Evolutionary conservation across 1,140 invertebrate species (phyloP).

Genomic region (Thaumatotibia leucotreta): DNA sequence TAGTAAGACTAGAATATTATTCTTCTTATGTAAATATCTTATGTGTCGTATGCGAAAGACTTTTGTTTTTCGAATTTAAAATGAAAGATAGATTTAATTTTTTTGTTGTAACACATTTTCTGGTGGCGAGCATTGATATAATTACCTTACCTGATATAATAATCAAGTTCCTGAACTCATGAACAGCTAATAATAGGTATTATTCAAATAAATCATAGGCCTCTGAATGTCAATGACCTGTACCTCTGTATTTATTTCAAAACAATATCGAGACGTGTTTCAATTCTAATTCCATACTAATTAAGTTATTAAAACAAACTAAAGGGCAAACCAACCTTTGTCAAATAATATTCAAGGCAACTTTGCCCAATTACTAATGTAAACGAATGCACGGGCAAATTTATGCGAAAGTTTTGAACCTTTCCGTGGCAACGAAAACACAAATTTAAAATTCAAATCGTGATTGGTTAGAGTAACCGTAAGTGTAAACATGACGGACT

Average conservation of each 20-base stretch:
- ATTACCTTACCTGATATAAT: too few relatives aligned
- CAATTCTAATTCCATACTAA: neutral
- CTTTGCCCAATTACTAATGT: neutral
- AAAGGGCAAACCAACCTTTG: neutral
- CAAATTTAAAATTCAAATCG: neutral
- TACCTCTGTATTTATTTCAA: neutral
- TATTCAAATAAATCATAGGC: too few relatives aligned
- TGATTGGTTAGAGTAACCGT: neutral
- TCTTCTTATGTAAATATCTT: too few relatives aligned
- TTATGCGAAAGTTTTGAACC: neutral
- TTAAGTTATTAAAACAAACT: neutral
- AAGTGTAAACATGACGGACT: neutral
- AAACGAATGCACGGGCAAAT: neutral
- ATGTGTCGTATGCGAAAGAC: too few relatives aligned
- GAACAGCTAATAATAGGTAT: too few relatives aligned
- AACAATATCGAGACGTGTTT: neutral
- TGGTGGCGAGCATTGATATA: too few relatives aligned
- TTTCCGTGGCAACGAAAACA: neutral
- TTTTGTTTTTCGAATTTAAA: too few relatives aligned
- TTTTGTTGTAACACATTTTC: too few relatives aligned
- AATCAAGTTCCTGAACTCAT: too few relatives aligned
- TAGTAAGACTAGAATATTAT: too few relatives aligned
- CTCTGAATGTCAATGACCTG: too few relatives aligned
- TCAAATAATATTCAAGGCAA: neutral
- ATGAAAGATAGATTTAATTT: too few relatives aligned